Percentiles rank a stretch among this genome's conserved stretches.
Conservation (phyloP, 2,113 vertebrate species). For the Chrysochloris asiatica region DNA sequence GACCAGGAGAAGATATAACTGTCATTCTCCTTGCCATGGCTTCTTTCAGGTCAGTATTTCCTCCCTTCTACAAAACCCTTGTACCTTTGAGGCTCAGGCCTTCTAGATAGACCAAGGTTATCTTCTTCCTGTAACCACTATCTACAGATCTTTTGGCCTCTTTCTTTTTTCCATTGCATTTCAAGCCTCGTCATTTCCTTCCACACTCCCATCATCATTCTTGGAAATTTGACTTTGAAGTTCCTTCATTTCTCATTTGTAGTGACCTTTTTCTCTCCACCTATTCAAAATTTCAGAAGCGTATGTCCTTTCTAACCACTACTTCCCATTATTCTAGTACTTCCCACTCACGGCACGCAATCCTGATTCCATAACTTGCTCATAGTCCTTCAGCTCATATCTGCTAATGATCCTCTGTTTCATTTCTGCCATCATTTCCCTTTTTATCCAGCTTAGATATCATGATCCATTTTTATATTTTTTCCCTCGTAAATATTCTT, state of each 20-base stretch:
- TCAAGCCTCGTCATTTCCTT: background rate
- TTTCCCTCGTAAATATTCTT: background rate
- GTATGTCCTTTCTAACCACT: background rate
- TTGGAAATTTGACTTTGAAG: background rate
- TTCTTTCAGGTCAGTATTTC: background rate
- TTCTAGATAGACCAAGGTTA: background rate
- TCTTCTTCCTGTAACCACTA: background rate
- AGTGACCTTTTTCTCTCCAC: conserved; percentile 9
- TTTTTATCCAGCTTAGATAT: background rate
- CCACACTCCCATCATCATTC: background rate
- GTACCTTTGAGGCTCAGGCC: background rate
- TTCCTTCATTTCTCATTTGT: background rate
- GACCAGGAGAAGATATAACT: rapidly evolving
- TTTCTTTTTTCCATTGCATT: background rate
- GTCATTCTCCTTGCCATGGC: background rate
- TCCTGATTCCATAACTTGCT: background rate
- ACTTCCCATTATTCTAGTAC: background rate
- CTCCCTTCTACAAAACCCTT: background rate
- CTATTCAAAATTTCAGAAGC: background rate
- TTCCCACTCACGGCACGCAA: background rate
- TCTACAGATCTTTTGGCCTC: background rate
- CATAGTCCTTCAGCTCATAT: background rate
- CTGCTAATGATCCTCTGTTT: background rate
- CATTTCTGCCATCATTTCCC: background rate
- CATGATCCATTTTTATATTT: background rate